Conservation (phyloP, 53 echinoderm and acorn worm species). For the Patiria pectinifera region DNA sequence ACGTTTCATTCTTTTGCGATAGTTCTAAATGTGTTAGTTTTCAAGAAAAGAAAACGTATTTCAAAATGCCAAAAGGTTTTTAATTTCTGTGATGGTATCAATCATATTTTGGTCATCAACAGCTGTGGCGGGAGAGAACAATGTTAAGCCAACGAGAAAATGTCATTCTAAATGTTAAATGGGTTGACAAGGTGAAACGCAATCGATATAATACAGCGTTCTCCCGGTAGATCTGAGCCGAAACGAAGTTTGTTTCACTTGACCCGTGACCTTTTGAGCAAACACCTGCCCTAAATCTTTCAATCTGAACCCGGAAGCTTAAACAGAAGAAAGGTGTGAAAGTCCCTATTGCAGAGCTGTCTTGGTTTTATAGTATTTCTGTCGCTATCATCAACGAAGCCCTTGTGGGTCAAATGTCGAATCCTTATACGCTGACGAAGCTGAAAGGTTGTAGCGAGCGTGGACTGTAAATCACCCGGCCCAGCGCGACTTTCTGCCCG, state of each 20-base stretch:
- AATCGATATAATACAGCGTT: neutral
- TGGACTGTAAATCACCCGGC: slow-evolving; percentile 20
- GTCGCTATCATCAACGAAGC: neutral
- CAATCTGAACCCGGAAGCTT: neutral
- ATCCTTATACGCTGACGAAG: neutral
- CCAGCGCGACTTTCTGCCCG: neutral
- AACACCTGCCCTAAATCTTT: neutral
- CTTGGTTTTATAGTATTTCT: neutral
- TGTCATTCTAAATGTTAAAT: neutral
- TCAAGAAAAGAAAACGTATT: neutral
- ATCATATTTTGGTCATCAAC: neutral
- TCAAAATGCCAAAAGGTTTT: slow-evolving; percentile 38
- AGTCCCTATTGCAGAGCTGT: slow-evolving; percentile 17
- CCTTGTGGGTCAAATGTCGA: slow-evolving; percentile 31
- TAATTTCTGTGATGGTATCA: neutral
- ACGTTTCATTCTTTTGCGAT: neutral
- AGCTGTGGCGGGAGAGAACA: neutral
- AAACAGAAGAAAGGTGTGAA: slow-evolving; percentile 8
- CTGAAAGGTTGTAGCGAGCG: neutral
- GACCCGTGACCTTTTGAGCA: slow-evolving; percentile 4
- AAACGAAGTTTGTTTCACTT: neutral
- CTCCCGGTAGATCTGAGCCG: neutral
- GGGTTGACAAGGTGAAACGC: neutral
- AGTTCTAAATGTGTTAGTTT: neutral
- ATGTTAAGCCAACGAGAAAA: neutral